Percentiles rank a stretch among this genome's conserved stretches.
Conservation (phyloP, 2,113 vertebrate species). For the Lamprologus sp. region DNA sequence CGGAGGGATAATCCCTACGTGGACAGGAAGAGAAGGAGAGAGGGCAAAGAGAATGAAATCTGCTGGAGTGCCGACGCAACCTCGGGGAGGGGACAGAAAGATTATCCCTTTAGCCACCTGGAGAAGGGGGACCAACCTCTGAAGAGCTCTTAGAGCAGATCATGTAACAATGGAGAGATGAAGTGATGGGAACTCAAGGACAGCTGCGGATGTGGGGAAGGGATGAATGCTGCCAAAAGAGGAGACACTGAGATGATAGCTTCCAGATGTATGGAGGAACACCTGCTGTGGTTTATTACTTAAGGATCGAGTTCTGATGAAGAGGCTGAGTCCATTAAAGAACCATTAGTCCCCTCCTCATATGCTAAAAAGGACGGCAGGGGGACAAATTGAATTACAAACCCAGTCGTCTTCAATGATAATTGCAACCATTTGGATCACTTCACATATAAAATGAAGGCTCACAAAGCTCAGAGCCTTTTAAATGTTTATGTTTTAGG, state of each 20-base stretch:
- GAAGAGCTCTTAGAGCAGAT: constrained; percentile 58
- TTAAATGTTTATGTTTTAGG: background rate
- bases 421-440: background rate
- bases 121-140: constrained; percentile 41
- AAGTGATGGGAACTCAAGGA: constrained; percentile 49
- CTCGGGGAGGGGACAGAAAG: constrained; percentile 45
- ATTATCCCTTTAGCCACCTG: constrained; percentile 72
- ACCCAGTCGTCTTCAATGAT: background rate
- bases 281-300: constrained; percentile 59
- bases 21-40: constrained; percentile 33
- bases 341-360: constrained; percentile 3
- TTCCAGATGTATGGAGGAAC: constrained; percentile 65
- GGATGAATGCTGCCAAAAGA: constrained; percentile 21
- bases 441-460: background rate
- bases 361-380: background rate
- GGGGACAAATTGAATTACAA: background rate
- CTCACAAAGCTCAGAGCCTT: background rate
- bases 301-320: constrained; percentile 20
- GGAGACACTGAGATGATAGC: constrained; percentile 52
- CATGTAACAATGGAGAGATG: constrained; percentile 65
- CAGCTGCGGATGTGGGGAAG: background rate
- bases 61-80: constrained; percentile 55
- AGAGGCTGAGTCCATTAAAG: constrained; percentile 31
- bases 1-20: constrained; percentile 65
- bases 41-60: constrained; percentile 37